Percentiles rank a stretch among this genome's conserved stretches.
Evolutionary conservation across 2,797 vertebrate species (phyloP).

Genomic region (Otolemur crassicaudatus): DNA sequence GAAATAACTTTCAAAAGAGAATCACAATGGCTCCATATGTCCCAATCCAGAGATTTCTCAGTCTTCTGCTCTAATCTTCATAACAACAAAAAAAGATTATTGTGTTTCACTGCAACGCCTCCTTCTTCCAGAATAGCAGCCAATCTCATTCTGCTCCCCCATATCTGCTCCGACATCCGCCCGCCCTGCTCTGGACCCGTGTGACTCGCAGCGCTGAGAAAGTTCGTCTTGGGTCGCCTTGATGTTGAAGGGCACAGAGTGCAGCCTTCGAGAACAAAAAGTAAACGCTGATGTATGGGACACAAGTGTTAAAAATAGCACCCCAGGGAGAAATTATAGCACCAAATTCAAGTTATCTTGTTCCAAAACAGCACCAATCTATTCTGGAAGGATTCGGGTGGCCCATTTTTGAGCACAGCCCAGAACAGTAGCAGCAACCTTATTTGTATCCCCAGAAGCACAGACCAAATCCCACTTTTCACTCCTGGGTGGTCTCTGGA

Average conservation of each 20-base stretch:
- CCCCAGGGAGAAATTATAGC: not conserved
- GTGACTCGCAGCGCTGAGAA: not conserved
- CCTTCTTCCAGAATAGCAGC: not conserved
- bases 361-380: not conserved
- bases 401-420: not conserved
- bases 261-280: not conserved
- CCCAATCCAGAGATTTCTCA: not conserved
- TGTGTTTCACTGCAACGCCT: not conserved
- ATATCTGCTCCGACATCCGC: too few relatives aligned
- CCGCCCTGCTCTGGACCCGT: not conserved
- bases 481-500: slow-evolving; percentile 40
- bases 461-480: not conserved
- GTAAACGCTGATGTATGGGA: not conserved
- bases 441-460: not conserved
- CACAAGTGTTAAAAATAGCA: not conserved
- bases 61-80: not conserved
- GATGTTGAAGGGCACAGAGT: not conserved
- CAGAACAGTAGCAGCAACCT: not conserved
- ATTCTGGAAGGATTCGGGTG: not conserved
- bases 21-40: not conserved
- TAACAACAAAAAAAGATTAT: not conserved
- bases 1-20: not conserved
- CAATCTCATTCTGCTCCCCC: too few relatives aligned
- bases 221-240: not conserved
- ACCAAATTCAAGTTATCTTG: not conserved